These are phyloP conservation scores for Megaceryle alcyon DNA, from an alignment of 2,797 vertebrate genomes.

Conservation along the genomic window DNA sequence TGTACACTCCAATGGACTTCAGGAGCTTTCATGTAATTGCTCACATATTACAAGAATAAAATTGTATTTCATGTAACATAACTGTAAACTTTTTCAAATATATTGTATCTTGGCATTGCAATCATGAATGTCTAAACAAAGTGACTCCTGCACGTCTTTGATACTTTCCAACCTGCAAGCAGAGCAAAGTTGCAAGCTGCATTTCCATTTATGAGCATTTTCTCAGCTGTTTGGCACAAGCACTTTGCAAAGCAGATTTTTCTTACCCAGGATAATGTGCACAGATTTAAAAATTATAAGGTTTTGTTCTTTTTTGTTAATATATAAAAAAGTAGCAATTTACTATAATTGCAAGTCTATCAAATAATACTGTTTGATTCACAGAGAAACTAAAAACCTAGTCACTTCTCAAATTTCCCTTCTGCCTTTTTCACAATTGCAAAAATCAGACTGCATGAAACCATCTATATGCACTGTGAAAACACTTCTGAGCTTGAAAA, in stretches of 20 bases:
- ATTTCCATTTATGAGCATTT: neutral
- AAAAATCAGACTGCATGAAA: neutral
- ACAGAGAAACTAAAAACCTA: neutral
- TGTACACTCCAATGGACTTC: neutral
- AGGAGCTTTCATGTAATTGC: neutral
- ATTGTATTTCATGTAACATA: neutral
- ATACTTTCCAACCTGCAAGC: neutral
- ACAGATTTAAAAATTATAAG: neutral
- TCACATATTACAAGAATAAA: neutral
- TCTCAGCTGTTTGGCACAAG: neutral
- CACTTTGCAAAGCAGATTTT: neutral
- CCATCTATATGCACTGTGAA: neutral
- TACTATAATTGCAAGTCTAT: neutral
- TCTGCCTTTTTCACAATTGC: neutral
- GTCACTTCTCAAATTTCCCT: neutral
- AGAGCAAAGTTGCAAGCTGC: neutral
- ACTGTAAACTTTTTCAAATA: neutral
- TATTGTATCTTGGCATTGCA: neutral
- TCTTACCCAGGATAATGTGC: neutral
- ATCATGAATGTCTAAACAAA: neutral
- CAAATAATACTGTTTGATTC: neutral
- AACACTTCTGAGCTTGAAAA: neutral
- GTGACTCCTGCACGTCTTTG: neutral
- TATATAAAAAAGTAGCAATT: neutral
- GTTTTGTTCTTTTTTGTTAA: accelerated